These are phyloP conservation scores for Drosophila subpulchrella DNA, from an alignment of 1,140 invertebrate genomes.

Conservation along the genomic window DNA sequence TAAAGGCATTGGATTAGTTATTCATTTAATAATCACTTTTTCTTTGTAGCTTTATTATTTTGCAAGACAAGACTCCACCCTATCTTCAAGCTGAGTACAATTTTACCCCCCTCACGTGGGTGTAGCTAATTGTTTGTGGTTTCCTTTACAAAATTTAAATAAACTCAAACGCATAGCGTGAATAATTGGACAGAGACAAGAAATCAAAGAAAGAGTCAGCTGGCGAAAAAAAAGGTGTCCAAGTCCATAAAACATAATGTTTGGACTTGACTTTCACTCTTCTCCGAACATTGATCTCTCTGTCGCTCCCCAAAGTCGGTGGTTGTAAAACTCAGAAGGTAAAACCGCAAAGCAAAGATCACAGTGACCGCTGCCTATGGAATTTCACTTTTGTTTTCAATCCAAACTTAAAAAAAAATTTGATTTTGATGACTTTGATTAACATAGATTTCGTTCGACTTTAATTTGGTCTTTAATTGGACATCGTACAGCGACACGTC, in stretches of 20 bases:
- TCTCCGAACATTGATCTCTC: conserved; percentile 68
- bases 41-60: not conserved
- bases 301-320: not conserved
- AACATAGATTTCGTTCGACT: conserved; percentile 61
- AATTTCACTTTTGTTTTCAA: conserved; percentile 66
- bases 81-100: not conserved
- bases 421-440: conserved; percentile 58
- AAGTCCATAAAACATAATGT: conserved; percentile 66
- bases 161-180: conserved; percentile 37
- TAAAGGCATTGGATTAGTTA: not conserved
- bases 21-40: not conserved
- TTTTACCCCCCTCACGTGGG: conserved; percentile 6
- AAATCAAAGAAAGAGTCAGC: conserved; percentile 30
- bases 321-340: conserved; percentile 35
- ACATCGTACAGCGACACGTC: conserved; percentile 33
- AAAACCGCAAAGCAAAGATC: conserved; percentile 51
- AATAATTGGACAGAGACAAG: conserved; percentile 52
- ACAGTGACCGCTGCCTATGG: conserved; percentile 23
- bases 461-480: conserved; percentile 63
- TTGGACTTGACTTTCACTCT: conserved; percentile 77
- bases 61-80: not conserved
- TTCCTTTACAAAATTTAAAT: conserved; percentile 41
- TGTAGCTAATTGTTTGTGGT: conserved; percentile 46
- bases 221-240: conserved; percentile 29
- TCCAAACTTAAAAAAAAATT: conserved; percentile 3